These are phyloP conservation scores for Gracilinanus agilis DNA, from an alignment of 2,113 vertebrate genomes.

Conservation along the genomic window DNA sequence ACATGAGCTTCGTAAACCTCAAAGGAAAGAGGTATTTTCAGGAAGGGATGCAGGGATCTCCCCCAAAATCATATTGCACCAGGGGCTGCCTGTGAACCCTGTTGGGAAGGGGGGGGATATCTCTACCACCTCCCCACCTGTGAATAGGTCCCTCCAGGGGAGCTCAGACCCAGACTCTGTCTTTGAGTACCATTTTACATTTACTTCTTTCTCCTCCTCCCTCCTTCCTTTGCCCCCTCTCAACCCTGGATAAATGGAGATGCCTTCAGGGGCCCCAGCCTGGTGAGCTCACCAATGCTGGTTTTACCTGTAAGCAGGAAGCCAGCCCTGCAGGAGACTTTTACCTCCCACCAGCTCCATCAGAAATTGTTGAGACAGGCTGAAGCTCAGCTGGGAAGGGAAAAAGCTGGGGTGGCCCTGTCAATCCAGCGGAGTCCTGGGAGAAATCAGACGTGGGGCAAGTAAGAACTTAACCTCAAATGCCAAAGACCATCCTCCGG, in stretches of 20 bases:
- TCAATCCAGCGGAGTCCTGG: background rate
- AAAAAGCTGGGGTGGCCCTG: background rate
- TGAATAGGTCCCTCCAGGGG: background rate
- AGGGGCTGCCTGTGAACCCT: background rate
- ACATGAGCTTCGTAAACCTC: background rate
- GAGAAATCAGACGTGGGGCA: background rate
- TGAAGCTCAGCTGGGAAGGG: too few relatives aligned
- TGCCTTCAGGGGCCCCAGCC: background rate
- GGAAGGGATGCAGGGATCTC: background rate
- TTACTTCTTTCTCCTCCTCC: background rate
- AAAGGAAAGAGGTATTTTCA: background rate
- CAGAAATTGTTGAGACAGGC: background rate
- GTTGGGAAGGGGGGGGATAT: background rate
- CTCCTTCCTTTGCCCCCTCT: background rate
- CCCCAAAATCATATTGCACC: background rate
- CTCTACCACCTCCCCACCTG: background rate
- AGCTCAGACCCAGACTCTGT: background rate
- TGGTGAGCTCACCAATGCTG: background rate
- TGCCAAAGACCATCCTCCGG: conserved; percentile 36
- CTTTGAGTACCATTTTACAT: background rate
- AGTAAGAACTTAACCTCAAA: background rate
- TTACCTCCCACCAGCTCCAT: background rate
- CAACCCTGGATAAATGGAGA: background rate
- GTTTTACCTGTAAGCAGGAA: background rate
- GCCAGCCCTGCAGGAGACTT: background rate